A percentile compares a stretch with the other conserved stretches of the same genome.
phyloP scores from a whole-genome alignment of 2,797 vertebrate species.

The Bucorvus abyssinicus region DNA sequence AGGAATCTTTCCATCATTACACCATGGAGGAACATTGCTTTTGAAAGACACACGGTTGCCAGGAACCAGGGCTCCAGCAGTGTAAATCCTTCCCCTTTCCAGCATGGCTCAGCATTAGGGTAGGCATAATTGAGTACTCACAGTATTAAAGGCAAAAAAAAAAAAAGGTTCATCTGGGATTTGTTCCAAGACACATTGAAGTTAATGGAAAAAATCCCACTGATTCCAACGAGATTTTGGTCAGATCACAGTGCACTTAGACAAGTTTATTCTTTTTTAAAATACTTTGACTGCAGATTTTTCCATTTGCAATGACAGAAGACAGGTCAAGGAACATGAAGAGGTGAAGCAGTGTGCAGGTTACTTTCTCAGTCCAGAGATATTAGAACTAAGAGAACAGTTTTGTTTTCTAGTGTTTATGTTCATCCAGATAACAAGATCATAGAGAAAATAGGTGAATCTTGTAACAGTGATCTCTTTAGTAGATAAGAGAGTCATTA shows the following conservation, averaged over 20 bases:
- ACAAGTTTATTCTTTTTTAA: not conserved
- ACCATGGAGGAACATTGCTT: not conserved
- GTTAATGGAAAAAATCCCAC: not conserved
- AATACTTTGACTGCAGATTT: not conserved
- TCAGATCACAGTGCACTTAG: not conserved
- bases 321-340: not conserved
- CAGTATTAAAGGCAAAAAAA: not conserved
- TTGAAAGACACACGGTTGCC: not conserved
- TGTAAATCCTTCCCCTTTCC: not conserved
- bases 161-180: not conserved
- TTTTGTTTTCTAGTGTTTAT: not conserved
- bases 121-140: constrained; percentile 3
- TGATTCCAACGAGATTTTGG: not conserved
- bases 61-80: not conserved
- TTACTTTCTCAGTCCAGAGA: not conserved
- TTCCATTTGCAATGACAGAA: not conserved
- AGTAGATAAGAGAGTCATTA: not conserved
- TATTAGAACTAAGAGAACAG: not conserved
- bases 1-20: not conserved
- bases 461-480: not conserved
- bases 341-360: not conserved
- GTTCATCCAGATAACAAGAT: not conserved
- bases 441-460: not conserved
- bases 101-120: not conserved
- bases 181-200: not conserved